phyloP scores from a whole-genome alignment of 2,797 vertebrate genomes.

The Diceros bicornis region DNA sequence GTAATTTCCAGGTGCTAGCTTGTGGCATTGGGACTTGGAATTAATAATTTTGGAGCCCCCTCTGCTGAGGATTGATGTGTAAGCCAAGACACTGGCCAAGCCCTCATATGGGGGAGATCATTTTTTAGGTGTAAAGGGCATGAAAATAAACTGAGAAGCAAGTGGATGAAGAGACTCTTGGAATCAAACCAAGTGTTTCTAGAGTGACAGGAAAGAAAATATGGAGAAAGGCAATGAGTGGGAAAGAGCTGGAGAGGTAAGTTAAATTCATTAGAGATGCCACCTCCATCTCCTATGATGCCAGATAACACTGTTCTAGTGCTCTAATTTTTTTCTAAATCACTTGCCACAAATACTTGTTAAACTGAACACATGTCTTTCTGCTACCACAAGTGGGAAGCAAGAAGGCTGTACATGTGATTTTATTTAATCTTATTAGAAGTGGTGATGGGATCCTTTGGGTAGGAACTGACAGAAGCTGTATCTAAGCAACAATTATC shows the following conservation, averaged over 20 bases:
- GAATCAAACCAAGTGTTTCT: neutral
- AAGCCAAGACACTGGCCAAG: neutral
- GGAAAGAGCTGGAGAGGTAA: neutral
- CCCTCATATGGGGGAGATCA: neutral
- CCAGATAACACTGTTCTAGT: neutral
- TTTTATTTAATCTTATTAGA: neutral
- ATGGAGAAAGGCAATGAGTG: neutral
- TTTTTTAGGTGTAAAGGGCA: neutral
- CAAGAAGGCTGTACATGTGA: neutral
- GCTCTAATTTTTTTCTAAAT: neutral
- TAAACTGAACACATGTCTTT: neutral
- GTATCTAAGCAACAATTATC: conserved; percentile 23
- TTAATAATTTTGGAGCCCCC: neutral
- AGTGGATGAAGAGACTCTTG: neutral
- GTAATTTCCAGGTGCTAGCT: neutral
- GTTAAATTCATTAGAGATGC: neutral
- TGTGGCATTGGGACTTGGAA: neutral
- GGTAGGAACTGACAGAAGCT: neutral
- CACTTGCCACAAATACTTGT: neutral
- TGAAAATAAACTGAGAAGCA: neutral
- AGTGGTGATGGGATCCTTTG: neutral
- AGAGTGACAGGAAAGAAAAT: neutral
- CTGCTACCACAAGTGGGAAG: neutral
- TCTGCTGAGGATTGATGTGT: neutral
- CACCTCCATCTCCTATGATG: neutral